Evolutionary conservation across 2,797 vertebrate species (phyloP).

Genomic region (Arvicola amphibius): DNA sequence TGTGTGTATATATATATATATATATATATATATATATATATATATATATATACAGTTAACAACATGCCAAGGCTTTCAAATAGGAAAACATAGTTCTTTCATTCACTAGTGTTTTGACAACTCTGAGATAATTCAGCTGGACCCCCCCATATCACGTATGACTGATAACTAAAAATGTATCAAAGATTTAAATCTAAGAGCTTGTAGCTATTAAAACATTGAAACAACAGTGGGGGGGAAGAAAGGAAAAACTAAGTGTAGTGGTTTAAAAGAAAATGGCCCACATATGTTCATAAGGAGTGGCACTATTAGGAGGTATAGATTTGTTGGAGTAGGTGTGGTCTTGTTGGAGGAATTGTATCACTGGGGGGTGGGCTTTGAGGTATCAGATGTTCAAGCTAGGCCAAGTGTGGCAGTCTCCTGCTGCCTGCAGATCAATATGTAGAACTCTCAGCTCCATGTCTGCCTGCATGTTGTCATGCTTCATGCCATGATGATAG

Average conservation of each 20-base stretch:
- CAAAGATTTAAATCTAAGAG: not conserved
- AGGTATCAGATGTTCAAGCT: too few species aligned
- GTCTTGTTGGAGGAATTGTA: too few species aligned
- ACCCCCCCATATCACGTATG: not conserved
- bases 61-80: not conserved
- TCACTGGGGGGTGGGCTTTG: too few species aligned
- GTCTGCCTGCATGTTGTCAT: not conserved
- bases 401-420: too few species aligned
- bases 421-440: not conserved
- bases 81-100: not conserved
- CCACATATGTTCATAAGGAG: too few species aligned
- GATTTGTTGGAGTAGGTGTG: too few species aligned
- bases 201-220: not conserved
- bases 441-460: not conserved
- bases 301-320: too few species aligned
- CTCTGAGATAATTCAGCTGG: not conserved
- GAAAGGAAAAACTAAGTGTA: not conserved
- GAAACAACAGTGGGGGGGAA: not conserved
- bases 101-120: not conserved
- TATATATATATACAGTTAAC: not conserved
- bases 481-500: not conserved
- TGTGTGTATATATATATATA: too few species aligned
- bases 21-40: too few species aligned
- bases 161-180: not conserved
- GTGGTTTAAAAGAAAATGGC: not conserved